Percentiles rank a stretch among this genome's conserved stretches.
phyloP scores from a whole-genome alignment of 2,113 vertebrate genomes.

The Strix uralensis region DNA sequence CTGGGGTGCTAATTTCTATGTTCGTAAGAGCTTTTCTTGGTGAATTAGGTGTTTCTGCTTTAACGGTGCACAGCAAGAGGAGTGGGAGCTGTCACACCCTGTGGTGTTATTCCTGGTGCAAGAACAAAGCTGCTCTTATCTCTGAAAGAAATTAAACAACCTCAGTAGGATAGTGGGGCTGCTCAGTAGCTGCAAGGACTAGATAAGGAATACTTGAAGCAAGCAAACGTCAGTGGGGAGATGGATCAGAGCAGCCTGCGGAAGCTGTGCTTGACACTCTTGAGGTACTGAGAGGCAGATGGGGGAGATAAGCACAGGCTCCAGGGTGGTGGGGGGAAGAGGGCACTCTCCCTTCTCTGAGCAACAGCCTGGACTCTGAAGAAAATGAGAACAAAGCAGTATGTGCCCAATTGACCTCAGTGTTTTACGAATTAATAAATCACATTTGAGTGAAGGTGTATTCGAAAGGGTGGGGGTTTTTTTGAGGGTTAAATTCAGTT shows the following conservation, averaged over 20 bases:
- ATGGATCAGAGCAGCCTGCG: fast-evolving
- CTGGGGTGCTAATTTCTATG: fast-evolving
- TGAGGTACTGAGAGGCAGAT: fast-evolving
- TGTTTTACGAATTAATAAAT: neutral
- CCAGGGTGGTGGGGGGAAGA: too few relatives aligned
- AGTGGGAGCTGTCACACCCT: fast-evolving
- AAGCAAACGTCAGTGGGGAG: neutral
- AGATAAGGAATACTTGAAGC: neutral
- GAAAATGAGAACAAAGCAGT: neutral
- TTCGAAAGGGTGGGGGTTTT: neutral
- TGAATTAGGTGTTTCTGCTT: neutral
- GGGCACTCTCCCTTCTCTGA: fast-evolving
- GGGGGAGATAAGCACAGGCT: neutral
- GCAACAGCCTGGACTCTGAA: neutral
- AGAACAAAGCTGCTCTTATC: neutral
- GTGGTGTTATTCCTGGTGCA: fast-evolving
- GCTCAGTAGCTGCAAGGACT: neutral
- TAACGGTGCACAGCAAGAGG: fast-evolving
- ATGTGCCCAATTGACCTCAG: fast-evolving
- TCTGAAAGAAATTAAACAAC: neutral
- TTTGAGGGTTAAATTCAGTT: fast-evolving
- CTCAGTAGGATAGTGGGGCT: neutral
- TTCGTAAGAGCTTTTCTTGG: fast-evolving
- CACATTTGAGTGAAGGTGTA: neutral
- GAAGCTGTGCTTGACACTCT: neutral